phyloP scores from a whole-genome alignment of 2,888 invertebrate genomes.

The Cephus spinipes region DNA sequence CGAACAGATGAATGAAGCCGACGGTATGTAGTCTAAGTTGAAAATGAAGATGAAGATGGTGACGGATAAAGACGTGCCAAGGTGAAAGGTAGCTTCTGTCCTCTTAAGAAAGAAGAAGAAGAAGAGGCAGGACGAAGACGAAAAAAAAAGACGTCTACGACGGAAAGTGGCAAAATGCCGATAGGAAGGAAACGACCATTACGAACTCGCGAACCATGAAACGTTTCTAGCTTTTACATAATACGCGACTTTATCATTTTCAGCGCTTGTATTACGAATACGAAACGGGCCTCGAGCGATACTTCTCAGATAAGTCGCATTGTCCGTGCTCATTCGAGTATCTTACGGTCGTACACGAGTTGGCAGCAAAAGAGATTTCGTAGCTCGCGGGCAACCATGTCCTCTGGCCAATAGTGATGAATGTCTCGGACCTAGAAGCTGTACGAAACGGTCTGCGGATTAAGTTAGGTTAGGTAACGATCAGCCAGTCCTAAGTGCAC shows the following conservation, averaged over 20 bases:
- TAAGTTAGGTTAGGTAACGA: not conserved
- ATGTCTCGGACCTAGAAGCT: not conserved
- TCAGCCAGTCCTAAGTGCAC: not conserved
- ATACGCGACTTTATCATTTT: constrained; percentile 1
- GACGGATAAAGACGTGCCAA: not conserved
- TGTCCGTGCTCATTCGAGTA: constrained; percentile 7
- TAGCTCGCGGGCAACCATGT: constrained; percentile 4
- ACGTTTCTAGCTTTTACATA: constrained; percentile 1
- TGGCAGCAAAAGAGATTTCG: constrained; percentile 5
- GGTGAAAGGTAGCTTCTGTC: constrained; percentile 11
- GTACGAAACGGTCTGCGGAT: not conserved
- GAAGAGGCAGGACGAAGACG: not conserved
- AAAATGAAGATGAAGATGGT: not conserved
- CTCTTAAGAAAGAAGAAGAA: constrained; percentile 12
- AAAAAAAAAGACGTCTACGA: not conserved
- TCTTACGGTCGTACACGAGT: not conserved
- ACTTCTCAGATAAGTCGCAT: constrained; percentile 5
- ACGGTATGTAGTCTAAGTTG: not conserved
- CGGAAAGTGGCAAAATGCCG: not conserved
- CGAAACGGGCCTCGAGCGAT: constrained; percentile 2
- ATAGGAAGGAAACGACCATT: not conserved
- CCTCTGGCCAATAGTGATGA: constrained; percentile 5
- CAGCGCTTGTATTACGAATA: constrained; percentile 1
- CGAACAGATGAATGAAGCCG: not conserved
- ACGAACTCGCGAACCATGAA: constrained; percentile 1